Conservation (phyloP, 2,113 vertebrate species). For the Alethe castanea region DNA sequence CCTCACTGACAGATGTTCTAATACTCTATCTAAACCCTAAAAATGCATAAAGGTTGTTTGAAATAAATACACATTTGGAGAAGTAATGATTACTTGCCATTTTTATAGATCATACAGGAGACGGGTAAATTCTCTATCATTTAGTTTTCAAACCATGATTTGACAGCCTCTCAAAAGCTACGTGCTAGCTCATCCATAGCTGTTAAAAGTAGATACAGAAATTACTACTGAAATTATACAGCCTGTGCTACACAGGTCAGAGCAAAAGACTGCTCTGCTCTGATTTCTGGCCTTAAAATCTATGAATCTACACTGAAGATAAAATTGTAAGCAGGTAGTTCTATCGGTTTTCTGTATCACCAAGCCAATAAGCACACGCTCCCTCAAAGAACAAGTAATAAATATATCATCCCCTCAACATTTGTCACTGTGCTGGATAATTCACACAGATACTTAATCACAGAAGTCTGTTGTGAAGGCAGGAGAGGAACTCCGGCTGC, state of each 20-base stretch:
- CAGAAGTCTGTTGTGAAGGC: neutral
- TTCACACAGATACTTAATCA: neutral
- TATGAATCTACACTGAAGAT: neutral
- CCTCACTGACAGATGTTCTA: neutral
- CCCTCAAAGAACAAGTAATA: neutral
- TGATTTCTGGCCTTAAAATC: slow-evolving; percentile 21
- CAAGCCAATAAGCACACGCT: neutral
- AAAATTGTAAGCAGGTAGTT: neutral
- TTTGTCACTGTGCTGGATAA: neutral
- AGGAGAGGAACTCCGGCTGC: neutral
- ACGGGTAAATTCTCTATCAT: slow-evolving; percentile 1
- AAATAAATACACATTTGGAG: slow-evolving; percentile 19
- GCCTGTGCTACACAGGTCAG: neutral
- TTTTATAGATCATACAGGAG: slow-evolving; percentile 4
- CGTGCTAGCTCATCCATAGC: neutral
- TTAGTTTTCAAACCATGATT: slow-evolving; percentile 8
- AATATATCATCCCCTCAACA: neutral
- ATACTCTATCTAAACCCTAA: neutral
- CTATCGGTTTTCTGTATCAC: neutral
- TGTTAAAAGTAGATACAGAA: neutral
- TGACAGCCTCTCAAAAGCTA: slow-evolving; percentile 7
- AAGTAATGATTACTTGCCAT: slow-evolving; percentile 10
- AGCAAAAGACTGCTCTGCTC: neutral
- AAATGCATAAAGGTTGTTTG: neutral
- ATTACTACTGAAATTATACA: slow-evolving; percentile 31